phyloP scores from a whole-genome alignment of 53 echinoderm and acorn worm species.

The Temnopleurus reevesii region DNA sequence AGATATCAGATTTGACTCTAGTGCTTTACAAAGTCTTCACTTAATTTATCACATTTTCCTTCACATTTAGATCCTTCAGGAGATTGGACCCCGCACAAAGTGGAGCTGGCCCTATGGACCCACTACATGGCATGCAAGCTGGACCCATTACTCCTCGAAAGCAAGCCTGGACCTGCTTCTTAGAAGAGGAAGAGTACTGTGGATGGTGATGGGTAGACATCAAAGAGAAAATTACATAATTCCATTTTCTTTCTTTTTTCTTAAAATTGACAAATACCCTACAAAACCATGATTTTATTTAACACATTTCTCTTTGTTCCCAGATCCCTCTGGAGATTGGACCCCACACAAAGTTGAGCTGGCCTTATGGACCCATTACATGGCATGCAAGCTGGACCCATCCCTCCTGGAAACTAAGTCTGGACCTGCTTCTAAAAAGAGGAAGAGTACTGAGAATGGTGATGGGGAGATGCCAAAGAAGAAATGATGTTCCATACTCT shows the following conservation, averaged over 20 bases:
- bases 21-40: no score
- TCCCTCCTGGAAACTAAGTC: conserved; percentile 56
- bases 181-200: conserved; percentile 65
- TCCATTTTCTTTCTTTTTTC: no score
- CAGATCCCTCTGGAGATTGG: conserved; percentile 64
- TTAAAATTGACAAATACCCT: no score
- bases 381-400: conserved; percentile 86
- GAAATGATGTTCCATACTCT: neutral
- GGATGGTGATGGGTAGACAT: conserved; percentile 47
- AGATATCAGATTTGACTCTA: no score
- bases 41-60: no score
- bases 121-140: conserved; percentile 88
- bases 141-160: conserved; percentile 71
- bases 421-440: conserved; percentile 40
- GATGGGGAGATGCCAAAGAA: conserved; percentile 59
- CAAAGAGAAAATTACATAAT: no score
- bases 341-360: conserved; percentile 93
- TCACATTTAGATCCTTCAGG: conserved; percentile 4
- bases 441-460: conserved; percentile 63
- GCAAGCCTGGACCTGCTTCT: neutral
- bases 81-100: conserved; percentile 91
- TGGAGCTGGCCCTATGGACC: conserved; percentile 92
- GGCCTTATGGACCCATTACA: conserved; percentile 90
- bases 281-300: no score
- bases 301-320: no score